Evolutionary conservation across 1,140 invertebrate genomes (phyloP), one percentile per base, ranked within the genome.

Genomic region (Euwallacea fornicatus): DNA sequence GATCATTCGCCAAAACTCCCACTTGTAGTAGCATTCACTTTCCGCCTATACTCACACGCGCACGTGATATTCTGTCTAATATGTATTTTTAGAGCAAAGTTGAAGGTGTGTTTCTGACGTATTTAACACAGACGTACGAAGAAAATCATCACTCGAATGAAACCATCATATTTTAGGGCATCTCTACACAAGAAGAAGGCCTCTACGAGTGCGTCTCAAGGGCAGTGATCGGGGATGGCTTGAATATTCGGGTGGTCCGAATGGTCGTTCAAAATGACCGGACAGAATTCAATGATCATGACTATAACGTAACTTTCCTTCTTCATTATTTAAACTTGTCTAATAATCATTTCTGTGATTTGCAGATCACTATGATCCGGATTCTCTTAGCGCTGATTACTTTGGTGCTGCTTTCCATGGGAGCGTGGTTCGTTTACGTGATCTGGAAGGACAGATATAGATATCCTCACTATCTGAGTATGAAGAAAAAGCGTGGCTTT

Each of bases 101-200:
- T 58, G 55, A 21, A 10, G 55, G 9, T 58, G 21, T 41, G 11
- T 8, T 61, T 61, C 9, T 42, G 33, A 61, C 9, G 21, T 33
- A 33, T 33, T 33, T 33, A 33, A 33, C 21, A 33, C 21, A 33
- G 21, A 33, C 21, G 21, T 33, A 33, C 21, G 21, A 33, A 4
- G 21, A 33, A 33, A 33, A 33, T 33, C 21, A 13, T 50, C 47
- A 53, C 11, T 8, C 15, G 50, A 15, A n/a, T 0, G 11, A n/a
- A 4, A 53, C 15, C 21, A 4, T 33, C 21, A 33, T 58, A 41
- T 76, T 74, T 70, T 44, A 76, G 75, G 75, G 66, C 2, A 73
- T 76, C 3, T 74, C 75, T 44, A 72, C 70, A 53, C 33, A 72
- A 11, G 75, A 76, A 44, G 73, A 76, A 72, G 75, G 75, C n/a